Evolutionary conservation across 2,888 invertebrate species (phyloP).

Genomic region (Cerceris rybyensis): DNA sequence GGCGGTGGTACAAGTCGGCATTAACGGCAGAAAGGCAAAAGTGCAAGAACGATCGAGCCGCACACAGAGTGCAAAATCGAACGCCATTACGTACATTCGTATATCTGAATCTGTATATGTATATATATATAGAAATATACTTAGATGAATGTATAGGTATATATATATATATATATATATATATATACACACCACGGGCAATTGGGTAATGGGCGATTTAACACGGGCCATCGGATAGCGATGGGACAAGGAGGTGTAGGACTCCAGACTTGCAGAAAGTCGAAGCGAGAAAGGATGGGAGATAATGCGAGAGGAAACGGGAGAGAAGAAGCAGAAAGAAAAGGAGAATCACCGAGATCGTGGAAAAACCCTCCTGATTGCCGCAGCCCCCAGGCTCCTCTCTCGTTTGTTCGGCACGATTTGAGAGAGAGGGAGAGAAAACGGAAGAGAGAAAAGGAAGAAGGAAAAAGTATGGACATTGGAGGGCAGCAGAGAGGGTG

Average conservation of each 20-base stretch:
- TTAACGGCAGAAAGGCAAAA: conserved; percentile 50
- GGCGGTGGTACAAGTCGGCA: conserved; percentile 31
- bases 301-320: conserved; percentile 41
- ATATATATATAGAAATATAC: neutral
- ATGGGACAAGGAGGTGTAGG: conserved; percentile 60
- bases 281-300: conserved; percentile 45
- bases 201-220: conserved; percentile 76
- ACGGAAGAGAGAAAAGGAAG: conserved; percentile 6
- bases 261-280: conserved; percentile 32
- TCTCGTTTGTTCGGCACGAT: conserved; percentile 62
- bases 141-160: conserved; percentile 5
- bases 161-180: conserved; percentile 5
- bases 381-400: conserved; percentile 54
- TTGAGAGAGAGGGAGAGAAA: conserved; percentile 37
- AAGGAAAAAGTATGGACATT: conserved; percentile 19
- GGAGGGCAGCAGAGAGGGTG: conserved; percentile 27
- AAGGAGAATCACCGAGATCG: conserved; percentile 54
- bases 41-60: conserved; percentile 49
- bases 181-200: conserved; percentile 46
- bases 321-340: conserved; percentile 35
- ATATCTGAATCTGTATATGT: neutral
- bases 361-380: conserved; percentile 70
- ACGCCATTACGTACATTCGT: neutral
- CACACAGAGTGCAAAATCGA: conserved; percentile 26
- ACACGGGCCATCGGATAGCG: conserved; percentile 74